Evolutionary conservation across 2,888 invertebrate genomes (phyloP).

Genomic region (Ophion obscuratus): DNA sequence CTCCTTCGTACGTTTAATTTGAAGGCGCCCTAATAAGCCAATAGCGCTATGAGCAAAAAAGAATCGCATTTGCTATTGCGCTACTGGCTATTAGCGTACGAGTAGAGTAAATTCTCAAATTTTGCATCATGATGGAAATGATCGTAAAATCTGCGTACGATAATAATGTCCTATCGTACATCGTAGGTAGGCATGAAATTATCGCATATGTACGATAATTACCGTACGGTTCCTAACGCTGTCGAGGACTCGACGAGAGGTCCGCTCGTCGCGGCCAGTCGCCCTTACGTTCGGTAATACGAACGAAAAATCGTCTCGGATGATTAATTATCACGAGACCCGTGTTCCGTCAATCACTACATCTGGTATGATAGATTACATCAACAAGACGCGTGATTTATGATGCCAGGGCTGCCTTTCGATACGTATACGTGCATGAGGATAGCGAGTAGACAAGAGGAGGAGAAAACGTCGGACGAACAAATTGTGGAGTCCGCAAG

Average conservation of each 20-base stretch:
- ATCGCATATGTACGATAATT: no score
- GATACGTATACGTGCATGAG: not conserved
- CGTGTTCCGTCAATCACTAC: conserved; percentile 60
- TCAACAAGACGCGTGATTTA: conserved; percentile 59
- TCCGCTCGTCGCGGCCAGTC: not conserved
- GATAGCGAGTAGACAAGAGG: not conserved
- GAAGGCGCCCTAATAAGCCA: no score
- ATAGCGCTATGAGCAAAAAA: no score
- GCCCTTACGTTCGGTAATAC: conserved; percentile 39
- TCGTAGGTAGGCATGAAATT: no score
- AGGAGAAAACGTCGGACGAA: not conserved
- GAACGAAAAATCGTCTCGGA: conserved; percentile 52
- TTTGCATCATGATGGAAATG: no score
- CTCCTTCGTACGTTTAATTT: no score
- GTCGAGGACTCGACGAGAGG: conserved; percentile 25
- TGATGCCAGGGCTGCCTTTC: conserved; percentile 14
- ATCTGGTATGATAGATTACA: conserved; percentile 48
- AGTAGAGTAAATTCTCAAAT: no score
- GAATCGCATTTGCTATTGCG: no score
- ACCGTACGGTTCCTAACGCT: conserved; percentile 9
- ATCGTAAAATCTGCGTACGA: no score
- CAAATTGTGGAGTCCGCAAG: not conserved
- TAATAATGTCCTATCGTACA: no score
- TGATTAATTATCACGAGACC: conserved; percentile 59
- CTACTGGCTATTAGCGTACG: no score